These are phyloP conservation scores for Cynopterus sphinx DNA, from an alignment of 2,797 vertebrate species.

Conservation along the genomic window DNA sequence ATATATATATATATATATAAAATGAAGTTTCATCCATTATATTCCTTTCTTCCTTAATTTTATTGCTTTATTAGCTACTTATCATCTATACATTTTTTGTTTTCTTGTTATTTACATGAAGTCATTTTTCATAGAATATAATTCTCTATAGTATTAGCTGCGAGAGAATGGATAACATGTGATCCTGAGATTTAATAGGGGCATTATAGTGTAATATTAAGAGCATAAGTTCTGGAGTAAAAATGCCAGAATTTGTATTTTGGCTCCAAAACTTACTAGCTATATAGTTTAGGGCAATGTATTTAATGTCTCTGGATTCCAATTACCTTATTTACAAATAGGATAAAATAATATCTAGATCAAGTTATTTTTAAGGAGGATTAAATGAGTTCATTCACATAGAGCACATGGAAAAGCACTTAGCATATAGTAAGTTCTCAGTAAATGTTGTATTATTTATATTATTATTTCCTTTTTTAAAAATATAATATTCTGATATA, in stretches of 20 bases:
- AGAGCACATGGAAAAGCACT: background rate
- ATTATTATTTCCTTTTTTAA: background rate
- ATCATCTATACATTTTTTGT: background rate
- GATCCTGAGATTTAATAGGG: background rate
- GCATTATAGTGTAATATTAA: background rate
- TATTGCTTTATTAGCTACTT: background rate
- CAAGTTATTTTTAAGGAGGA: background rate
- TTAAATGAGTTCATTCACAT: background rate
- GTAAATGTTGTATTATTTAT: background rate
- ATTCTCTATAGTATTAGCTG: background rate
- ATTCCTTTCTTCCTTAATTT: background rate
- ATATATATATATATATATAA: background rate
- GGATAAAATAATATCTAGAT: background rate
- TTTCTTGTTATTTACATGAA: conserved; percentile 22
- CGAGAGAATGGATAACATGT: background rate
- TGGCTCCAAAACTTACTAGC: background rate
- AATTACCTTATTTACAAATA: background rate
- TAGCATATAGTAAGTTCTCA: background rate
- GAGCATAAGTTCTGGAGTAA: background rate
- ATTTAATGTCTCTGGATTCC: background rate
- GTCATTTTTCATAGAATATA: background rate
- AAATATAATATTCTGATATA: background rate
- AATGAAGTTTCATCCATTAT: background rate
- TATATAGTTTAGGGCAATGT: background rate
- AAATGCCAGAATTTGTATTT: background rate